Evolutionary conservation across 2,113 vertebrate genomes (phyloP).

Genomic region (Antigone vipio): DNA sequence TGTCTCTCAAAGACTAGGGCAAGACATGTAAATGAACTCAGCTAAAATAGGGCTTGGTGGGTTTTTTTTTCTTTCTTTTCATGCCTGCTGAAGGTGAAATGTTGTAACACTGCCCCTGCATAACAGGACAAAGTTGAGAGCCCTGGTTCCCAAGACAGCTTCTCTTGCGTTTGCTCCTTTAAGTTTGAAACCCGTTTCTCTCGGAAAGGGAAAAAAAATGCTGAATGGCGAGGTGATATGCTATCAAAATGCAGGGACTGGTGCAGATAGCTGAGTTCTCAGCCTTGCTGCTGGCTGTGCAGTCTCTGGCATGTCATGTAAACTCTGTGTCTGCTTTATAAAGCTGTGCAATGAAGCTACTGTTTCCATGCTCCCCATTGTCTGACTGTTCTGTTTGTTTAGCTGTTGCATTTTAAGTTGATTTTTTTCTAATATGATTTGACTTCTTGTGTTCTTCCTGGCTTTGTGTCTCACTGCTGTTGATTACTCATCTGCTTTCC

Average conservation of each 20-base stretch:
- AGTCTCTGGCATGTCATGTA: not conserved
- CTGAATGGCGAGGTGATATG: not conserved
- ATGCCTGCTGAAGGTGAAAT: not conserved
- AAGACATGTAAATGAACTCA: not conserved
- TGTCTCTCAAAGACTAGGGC: not conserved
- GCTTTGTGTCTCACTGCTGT: not conserved
- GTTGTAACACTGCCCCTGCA: not conserved
- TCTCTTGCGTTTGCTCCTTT: not conserved
- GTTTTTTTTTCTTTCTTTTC: not conserved
- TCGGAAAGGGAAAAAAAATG: not conserved
- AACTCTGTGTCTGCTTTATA: not conserved
- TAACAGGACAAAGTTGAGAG: not conserved
- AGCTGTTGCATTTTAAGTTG: not conserved
- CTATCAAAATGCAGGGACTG: not conserved
- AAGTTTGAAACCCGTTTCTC: not conserved
- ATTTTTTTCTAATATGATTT: not conserved
- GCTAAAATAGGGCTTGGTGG: not conserved
- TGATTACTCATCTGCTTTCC: not conserved
- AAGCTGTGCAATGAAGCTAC: not conserved
- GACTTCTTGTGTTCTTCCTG: not conserved
- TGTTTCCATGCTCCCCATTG: not conserved
- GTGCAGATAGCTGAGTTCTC: accelerated
- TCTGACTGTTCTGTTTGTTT: not conserved
- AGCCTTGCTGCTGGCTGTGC: not conserved
- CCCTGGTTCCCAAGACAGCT: accelerated